Conservation (phyloP, 2,888 invertebrate genomes). For the Rhyacophila evoluta region DNA sequence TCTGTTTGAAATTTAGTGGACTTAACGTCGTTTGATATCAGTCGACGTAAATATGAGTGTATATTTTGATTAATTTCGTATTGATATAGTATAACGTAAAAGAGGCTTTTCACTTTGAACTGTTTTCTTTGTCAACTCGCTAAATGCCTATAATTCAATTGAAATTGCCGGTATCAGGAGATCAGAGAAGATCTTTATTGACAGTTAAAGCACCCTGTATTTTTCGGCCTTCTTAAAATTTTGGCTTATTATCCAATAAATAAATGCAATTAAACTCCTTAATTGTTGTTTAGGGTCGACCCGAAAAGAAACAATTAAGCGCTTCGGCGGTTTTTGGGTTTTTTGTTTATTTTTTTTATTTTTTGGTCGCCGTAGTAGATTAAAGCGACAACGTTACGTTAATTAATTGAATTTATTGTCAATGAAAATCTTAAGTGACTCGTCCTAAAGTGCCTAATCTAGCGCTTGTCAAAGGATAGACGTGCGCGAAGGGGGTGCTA, state of each 20-base stretch:
- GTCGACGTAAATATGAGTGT: too few relatives aligned
- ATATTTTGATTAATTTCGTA: too few relatives aligned
- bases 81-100: too few relatives aligned
- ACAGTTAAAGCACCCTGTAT: neutral
- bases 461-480: slow-evolving; percentile 2
- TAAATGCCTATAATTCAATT: neutral
- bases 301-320: slow-evolving; percentile 44
- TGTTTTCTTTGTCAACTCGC: too few relatives aligned
- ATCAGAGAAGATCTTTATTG: neutral
- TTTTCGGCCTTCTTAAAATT: slow-evolving; percentile 5
- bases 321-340: slow-evolving; percentile 28
- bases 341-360: neutral
- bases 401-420: slow-evolving; percentile 54
- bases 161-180: neutral
- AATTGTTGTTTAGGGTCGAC: slow-evolving; percentile 5
- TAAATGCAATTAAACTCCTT: slow-evolving; percentile 36
- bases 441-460: slow-evolving; percentile 41
- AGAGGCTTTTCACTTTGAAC: too few relatives aligned
- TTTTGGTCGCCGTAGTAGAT: slow-evolving; percentile 35
- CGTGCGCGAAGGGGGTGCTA: neutral
- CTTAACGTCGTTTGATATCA: too few relatives aligned
- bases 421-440: slow-evolving; percentile 48
- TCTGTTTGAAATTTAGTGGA: too few relatives aligned
- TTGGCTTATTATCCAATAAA: slow-evolving; percentile 36
- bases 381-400: slow-evolving; percentile 40